Conservation (phyloP, 1,140 invertebrate species). For the Drosophila virilis region DNA sequence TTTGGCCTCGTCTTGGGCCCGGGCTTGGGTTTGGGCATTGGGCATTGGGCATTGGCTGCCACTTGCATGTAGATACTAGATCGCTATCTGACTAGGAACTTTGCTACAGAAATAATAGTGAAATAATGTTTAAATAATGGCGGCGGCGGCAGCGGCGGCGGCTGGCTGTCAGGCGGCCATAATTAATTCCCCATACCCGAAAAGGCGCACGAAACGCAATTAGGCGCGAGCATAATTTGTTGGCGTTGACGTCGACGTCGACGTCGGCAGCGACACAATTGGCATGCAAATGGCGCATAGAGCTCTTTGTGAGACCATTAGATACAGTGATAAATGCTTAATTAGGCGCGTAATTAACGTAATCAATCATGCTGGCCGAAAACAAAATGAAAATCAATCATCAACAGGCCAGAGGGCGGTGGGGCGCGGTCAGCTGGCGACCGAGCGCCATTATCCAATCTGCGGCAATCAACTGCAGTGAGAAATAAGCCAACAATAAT, state of each 20-base stretch:
- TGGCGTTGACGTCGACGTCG: slow-evolving; percentile 12
- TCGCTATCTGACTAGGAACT: slow-evolving; percentile 67
- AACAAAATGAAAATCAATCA: slow-evolving; percentile 68
- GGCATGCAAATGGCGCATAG: slow-evolving; percentile 48
- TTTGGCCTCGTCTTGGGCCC: slow-evolving; percentile 29
- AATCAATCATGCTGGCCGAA: slow-evolving; percentile 69
- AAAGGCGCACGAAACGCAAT: slow-evolving; percentile 73
- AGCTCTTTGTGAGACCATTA: slow-evolving; percentile 48
- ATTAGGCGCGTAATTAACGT: slow-evolving; percentile 79
- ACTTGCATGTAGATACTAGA: slow-evolving; percentile 75
- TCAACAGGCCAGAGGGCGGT: slow-evolving; percentile 6
- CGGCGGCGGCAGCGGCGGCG: slow-evolving; percentile 56
- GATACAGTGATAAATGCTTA: slow-evolving; percentile 78
- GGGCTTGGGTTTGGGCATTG: slow-evolving; percentile 25
- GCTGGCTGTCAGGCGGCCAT: slow-evolving; percentile 65
- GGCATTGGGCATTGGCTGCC: slow-evolving; percentile 51
- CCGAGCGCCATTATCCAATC: slow-evolving; percentile 43
- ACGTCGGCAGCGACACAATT: slow-evolving; percentile 30
- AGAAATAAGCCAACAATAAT: slow-evolving; percentile 20
- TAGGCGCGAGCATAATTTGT: slow-evolving; percentile 74
- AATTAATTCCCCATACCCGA: slow-evolving; percentile 71
- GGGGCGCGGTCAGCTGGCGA: neutral
- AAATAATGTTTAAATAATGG: slow-evolving; percentile 76
- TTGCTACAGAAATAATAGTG: slow-evolving; percentile 41
- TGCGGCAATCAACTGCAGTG: slow-evolving; percentile 36